Evolutionary conservation across 2,797 vertebrate genomes (phyloP).

Genomic region (Ataeniobius toweri): DNA sequence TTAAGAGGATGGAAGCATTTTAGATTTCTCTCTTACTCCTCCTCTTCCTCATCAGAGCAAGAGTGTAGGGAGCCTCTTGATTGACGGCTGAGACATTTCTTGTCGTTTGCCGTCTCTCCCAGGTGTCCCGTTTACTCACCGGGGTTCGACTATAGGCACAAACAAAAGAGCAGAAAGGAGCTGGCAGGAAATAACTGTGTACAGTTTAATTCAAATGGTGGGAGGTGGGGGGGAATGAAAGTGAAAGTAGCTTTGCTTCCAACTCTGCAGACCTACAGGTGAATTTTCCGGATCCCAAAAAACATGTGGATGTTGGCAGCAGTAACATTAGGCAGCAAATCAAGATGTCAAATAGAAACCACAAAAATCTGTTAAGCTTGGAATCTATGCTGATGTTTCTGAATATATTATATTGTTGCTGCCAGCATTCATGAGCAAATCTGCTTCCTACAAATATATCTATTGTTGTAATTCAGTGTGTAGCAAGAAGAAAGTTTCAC

Average conservation of each 20-base stretch:
- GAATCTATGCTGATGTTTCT: background rate
- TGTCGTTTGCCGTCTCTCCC: slow-evolving; percentile 63
- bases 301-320: slow-evolving; percentile 25
- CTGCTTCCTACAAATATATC: slow-evolving; percentile 14
- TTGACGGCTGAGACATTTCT: slow-evolving; percentile 77
- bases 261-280: slow-evolving; percentile 25
- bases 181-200: slow-evolving; percentile 21
- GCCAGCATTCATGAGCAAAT: background rate
- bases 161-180: slow-evolving; percentile 10
- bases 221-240: background rate
- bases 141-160: slow-evolving; percentile 12
- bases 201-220: slow-evolving; percentile 14
- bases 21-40: slow-evolving; percentile 43
- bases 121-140: slow-evolving; percentile 56
- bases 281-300: slow-evolving; percentile 45
- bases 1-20: slow-evolving; percentile 72
- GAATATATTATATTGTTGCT: slow-evolving; percentile 2
- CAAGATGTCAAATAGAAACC: slow-evolving; percentile 19
- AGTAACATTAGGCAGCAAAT: slow-evolving; percentile 27
- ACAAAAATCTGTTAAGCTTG: background rate
- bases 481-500: slow-evolving; percentile 5
- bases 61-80: slow-evolving; percentile 55
- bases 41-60: slow-evolving; percentile 35
- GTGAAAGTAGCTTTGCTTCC: slow-evolving; percentile 8
- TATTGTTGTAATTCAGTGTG: slow-evolving; percentile 1